These are phyloP conservation scores for Calosoma granatense DNA, from an alignment of 1,140 invertebrate genomes.

Conservation along the genomic window DNA sequence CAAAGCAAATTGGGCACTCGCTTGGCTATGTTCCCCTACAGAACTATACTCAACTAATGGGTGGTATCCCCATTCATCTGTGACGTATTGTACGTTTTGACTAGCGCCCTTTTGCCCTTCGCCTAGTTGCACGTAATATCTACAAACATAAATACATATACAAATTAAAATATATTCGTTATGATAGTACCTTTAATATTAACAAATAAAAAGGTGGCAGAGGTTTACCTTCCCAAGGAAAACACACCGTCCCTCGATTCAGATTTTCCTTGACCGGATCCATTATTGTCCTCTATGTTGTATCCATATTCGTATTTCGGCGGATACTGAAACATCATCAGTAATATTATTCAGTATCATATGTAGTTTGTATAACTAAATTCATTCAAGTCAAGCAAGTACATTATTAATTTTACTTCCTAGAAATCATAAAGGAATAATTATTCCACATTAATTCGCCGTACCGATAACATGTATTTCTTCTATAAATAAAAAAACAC, in stretches of 20 bases:
- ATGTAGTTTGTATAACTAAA: background rate
- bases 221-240: constrained; percentile 43
- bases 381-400: constrained; percentile 9
- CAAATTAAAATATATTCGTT: too few relatives aligned
- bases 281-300: constrained; percentile 34
- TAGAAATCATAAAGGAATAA: constrained; percentile 1
- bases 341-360: background rate
- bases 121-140: constrained; percentile 25
- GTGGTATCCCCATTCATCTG: constrained; percentile 52
- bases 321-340: constrained; percentile 32
- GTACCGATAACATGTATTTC: too few relatives aligned
- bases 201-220: too few relatives aligned
- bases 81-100: constrained; percentile 46
- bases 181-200: too few relatives aligned
- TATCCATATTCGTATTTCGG: constrained; percentile 43
- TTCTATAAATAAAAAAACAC: too few relatives aligned
- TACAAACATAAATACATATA: constrained; percentile 11
- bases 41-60: constrained; percentile 44
- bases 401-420: constrained; percentile 7
- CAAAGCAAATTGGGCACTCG: constrained; percentile 40
- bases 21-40: constrained; percentile 32
- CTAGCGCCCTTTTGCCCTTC: constrained; percentile 12
- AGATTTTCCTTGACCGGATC: constrained; percentile 43
- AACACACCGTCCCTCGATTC: constrained; percentile 41
- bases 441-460: too few relatives aligned